Conservation (phyloP, 2,113 vertebrate genomes). For the Myocastor coypus region DNA sequence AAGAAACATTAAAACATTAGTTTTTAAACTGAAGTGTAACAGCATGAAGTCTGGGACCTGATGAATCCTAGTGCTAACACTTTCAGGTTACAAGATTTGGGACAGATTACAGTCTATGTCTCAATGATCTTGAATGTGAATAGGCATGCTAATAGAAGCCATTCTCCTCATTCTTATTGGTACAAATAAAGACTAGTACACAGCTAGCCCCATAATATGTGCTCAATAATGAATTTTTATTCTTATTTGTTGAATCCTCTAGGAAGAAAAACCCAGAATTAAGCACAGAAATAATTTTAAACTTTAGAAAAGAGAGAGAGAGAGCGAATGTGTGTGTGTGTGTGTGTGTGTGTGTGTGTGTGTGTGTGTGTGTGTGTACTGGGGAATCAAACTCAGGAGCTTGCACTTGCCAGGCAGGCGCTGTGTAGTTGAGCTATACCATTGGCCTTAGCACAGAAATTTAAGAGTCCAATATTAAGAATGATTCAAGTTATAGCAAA, state of each 20-base stretch:
- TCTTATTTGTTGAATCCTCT: background rate
- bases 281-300: background rate
- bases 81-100: background rate
- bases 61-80: background rate
- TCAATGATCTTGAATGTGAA: background rate
- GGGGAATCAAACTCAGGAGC: too few species aligned
- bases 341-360: too few species aligned
- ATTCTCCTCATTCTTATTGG: background rate
- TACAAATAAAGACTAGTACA: background rate
- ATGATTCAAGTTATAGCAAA: constrained; percentile 45
- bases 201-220: background rate
- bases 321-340: too few species aligned
- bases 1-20: background rate
- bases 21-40: background rate
- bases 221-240: background rate
- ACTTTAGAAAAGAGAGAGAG: background rate
- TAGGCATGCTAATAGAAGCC: background rate
- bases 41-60: background rate
- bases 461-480: background rate
- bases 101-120: background rate
- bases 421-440: too few species aligned
- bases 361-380: too few species aligned
- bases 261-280: constrained; percentile 17
- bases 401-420: too few species aligned
- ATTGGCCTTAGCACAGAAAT: background rate